Evolutionary conservation across 2,113 vertebrate genomes (phyloP), one percentile per base, ranked within the genome.

Genomic region (Charadrius vociferus): DNA sequence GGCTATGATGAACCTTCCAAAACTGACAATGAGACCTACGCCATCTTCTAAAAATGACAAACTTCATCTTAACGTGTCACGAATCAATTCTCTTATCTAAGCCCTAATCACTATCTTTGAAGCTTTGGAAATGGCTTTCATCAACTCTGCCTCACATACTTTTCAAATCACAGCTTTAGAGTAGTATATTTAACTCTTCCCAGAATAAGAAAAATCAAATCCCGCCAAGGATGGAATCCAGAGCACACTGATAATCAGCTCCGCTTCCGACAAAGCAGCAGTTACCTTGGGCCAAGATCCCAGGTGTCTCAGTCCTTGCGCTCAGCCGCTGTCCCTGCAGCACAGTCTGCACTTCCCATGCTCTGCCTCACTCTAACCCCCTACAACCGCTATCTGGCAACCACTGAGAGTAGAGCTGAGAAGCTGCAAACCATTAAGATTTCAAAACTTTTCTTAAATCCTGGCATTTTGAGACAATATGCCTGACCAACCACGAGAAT

Each of bases 371-470:
- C 43, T 24, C 59, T 39, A 19, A 23, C 18, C 43, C 36, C 32
- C 43, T 16, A 27, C 12, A 39, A 0, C n/a, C 29, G 22, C 53
- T 14, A 8, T 8, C 65, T 62, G 30, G 49, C 68, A 77, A 49
- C 6, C 13, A 45, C 34, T 0, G 1, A 16, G 6, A 49, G 43
- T 1, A 53, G 37, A 74, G 27, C 20, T 56, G 27, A 9, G 24
- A 68, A 87, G 62, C 50, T 70, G 59, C 47, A 55, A 26, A 5
- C 30, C 67, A 59, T 3, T 5, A 17, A 67, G 12, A 78, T 47
- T 63, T 23, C 53, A 80, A 68, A 70, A 27, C 14, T 79, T 47
- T 22, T 45, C 43, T 36, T 55, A 88, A 77, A 82, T 47, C 30
- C 9, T 41, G 16, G 29, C 10, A 29, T 36, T 77, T 47, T 62